A percentile compares a stretch with the other conserved stretches of the same genome.
Evolutionary conservation across 2,113 vertebrate species (phyloP).

Genomic region (Dipodomys spectabilis): DNA sequence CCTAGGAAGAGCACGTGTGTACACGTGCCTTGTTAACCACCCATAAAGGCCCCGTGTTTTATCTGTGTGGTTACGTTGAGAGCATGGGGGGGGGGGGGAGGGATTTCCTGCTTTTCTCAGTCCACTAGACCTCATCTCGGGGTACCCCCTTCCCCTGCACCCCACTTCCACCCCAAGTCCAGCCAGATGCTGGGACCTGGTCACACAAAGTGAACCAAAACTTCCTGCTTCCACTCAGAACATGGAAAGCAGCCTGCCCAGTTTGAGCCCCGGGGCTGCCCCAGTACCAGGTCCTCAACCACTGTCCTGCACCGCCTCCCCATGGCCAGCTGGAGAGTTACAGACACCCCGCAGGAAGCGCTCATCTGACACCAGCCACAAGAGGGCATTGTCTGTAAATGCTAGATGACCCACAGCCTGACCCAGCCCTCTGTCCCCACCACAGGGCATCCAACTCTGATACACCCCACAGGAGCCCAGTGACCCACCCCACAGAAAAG

Average conservation of each 20-base stretch:
- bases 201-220: too few relatives aligned
- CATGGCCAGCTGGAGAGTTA: neutral
- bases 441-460: neutral
- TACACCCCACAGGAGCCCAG: too few relatives aligned
- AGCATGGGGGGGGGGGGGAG: neutral
- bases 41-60: neutral
- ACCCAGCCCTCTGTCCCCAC: neutral
- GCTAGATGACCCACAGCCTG: neutral
- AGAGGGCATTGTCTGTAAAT: neutral
- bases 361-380: neutral
- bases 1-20: neutral
- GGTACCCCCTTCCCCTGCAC: neutral
- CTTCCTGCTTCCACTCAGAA: neutral
- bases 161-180: too few relatives aligned
- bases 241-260: neutral
- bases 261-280: neutral
- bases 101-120: neutral
- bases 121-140: too few relatives aligned
- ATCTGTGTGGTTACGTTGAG: neutral
- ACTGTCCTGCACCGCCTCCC: conserved; percentile 44
- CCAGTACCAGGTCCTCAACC: neutral
- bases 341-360: neutral
- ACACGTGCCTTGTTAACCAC: neutral
- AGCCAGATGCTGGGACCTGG: too few relatives aligned
- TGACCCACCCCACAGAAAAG: neutral